Evolutionary conservation across 64 coral and sea anemone genomes (phyloP).

Genomic region (Stichodactyla mertensii): DNA sequence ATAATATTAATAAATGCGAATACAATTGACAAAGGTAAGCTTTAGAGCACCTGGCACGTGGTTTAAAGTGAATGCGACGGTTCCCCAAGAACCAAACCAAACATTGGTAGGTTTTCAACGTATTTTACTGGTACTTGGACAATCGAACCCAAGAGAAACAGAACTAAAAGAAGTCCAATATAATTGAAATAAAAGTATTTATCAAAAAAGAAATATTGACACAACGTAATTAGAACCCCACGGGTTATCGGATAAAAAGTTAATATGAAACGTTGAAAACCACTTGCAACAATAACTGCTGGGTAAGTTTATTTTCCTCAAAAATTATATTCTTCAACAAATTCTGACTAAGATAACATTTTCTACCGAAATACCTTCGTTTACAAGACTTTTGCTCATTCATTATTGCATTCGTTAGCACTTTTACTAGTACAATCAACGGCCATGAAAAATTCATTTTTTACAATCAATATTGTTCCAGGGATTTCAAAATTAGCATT

Average conservation of each 20-base stretch:
- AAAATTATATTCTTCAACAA: not conserved
- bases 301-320: not conserved
- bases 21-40: not conserved
- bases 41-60: not conserved
- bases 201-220: slow-evolving; percentile 5
- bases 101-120: not conserved
- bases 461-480: not conserved
- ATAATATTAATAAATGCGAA: not conserved
- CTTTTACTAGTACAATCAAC: not conserved
- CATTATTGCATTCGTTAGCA: not conserved
- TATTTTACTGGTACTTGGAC: not conserved
- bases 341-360: not conserved
- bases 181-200: not conserved
- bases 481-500: not conserved
- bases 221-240: not conserved
- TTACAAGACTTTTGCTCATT: not conserved
- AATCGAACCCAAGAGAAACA: not conserved
- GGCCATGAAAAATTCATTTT: not conserved
- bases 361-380: not conserved
- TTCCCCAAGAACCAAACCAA: not conserved
- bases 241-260: not conserved
- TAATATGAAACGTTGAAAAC: not conserved
- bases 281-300: not conserved
- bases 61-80: not conserved
- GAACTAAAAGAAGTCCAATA: not conserved